A percentile compares a stretch with the other conserved stretches of the same genome.
Evolutionary conservation across 2,888 invertebrate species (phyloP).

Genomic region (Phalera bucephala): DNA sequence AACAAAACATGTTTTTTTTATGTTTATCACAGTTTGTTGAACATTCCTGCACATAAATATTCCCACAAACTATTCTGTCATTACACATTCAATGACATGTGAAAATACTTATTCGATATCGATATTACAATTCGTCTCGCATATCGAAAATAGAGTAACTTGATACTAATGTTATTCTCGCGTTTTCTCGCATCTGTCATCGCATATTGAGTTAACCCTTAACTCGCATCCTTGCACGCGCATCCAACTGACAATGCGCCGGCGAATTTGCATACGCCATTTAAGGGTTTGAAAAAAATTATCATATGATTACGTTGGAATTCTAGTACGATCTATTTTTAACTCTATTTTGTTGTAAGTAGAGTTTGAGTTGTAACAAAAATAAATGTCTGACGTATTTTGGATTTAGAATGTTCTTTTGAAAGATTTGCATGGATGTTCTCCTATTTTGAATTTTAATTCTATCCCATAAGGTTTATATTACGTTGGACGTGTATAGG

Average conservation of each 20-base stretch:
- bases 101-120: conserved; percentile 16
- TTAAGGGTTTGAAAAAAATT: conserved; percentile 66
- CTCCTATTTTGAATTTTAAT: too few relatives aligned
- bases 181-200: conserved; percentile 71
- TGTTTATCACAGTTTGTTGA: too few relatives aligned
- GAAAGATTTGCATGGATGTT: conserved; percentile 25
- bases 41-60: too few relatives aligned
- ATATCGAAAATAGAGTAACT: conserved; percentile 43
- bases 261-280: conserved; percentile 74
- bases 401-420: conserved; percentile 49
- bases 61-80: too few relatives aligned
- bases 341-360: conserved; percentile 10
- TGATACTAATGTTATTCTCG: conserved; percentile 59
- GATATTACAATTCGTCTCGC: conserved; percentile 23
- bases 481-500: conserved; percentile 8
- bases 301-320: conserved; percentile 46
- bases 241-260: conserved; percentile 39
- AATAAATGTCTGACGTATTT: conserved; percentile 31
- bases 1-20: too few relatives aligned
- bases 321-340: conserved; percentile 15
- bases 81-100: conserved; percentile 7
- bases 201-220: conserved; percentile 69
- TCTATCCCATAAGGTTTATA: too few relatives aligned
- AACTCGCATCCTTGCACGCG: conserved; percentile 41
- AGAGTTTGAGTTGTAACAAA: conserved; percentile 18